Base-by-base conservation (phyloP, 2,113 vertebrate genomes). In the Solea senegalensis region DNA sequence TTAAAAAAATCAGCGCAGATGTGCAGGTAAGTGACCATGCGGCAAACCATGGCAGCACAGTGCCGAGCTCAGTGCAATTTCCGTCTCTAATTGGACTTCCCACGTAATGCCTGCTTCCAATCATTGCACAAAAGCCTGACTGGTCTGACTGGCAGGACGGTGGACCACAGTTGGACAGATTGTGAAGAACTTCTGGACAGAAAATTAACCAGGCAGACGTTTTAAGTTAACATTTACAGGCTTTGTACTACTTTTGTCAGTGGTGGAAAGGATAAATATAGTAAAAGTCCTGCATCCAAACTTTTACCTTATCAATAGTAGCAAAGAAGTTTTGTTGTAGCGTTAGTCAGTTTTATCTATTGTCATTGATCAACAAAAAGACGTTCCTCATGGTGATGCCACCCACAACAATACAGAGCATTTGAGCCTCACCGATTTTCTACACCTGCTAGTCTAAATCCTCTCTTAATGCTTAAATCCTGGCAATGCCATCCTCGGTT, bases 71-170 rank as follows among this genome's bases (percentile, higher is more conserved):
- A 82, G 88, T 83, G 92, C 94, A 96, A 95, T 97, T 97, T 96
- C 88, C 94, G 66, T 82, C 90, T 89, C 21, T 96, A 96, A 97
- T 96, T 97, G 93, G 95, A 95, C 95, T 96, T 97, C 96, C 95
- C 95, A 92, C 83, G 90, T 91, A 80, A 95, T 93, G 93, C 96
- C 96, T 98, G 97, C 58, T 92, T 95, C 95, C 92, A 95, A 96
- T 97, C 96, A 97, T 83, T 41, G 65, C 41, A 57, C 45, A 59
- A 44, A 44, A 72, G 55, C 28, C 56, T 13, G 41, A 1, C 34
- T 79, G 48, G 48, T 51, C 82, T 58, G 26, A 26, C 49, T 65
- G 68, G 69, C 40, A 71, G 41, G 51, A 77, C 46, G 68, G 65
- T 27, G 57, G 61, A 75, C 56, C 51, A 52, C 53, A 77, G 63